A percentile compares a stretch with the other conserved stretches of the same genome.
phyloP scores from a whole-genome alignment of 2,888 invertebrate species.

The Xanthia togata region DNA sequence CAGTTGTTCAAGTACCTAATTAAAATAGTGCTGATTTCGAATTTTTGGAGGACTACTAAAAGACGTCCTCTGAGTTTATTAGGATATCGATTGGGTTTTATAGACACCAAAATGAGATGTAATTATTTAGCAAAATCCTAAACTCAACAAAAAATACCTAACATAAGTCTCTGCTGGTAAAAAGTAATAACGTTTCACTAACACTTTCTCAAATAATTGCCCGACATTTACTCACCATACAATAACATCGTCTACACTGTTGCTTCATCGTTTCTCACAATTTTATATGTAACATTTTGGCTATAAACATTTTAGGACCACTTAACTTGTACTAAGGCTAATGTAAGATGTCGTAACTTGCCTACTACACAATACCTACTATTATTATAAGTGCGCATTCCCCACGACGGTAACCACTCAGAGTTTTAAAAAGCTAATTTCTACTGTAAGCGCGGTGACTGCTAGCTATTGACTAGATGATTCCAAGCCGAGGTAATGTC shows the following conservation, averaged over 20 bases:
- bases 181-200: neutral
- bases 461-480: neutral
- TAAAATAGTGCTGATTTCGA: neutral
- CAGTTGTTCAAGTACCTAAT: neutral
- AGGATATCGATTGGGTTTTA: neutral
- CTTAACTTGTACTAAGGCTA: conserved; percentile 44
- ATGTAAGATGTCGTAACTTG: conserved; percentile 32
- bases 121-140: neutral
- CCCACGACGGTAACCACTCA: neutral
- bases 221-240: neutral
- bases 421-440: conserved; percentile 5
- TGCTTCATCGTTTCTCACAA: conserved; percentile 16
- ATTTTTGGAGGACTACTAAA: neutral
- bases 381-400: neutral
- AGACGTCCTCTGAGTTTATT: neutral
- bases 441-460: neutral
- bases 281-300: conserved; percentile 33
- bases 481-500: neutral
- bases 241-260: conserved; percentile 23
- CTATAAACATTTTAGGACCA: conserved; percentile 53
- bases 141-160: neutral
- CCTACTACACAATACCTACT: neutral
- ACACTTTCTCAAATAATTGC: conserved; percentile 5
- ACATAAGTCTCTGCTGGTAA: neutral
- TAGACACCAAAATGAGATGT: neutral